These are phyloP conservation scores for Aradophagus sp. DNA, from an alignment of 1,140 invertebrate genomes.

Conservation along the genomic window DNA sequence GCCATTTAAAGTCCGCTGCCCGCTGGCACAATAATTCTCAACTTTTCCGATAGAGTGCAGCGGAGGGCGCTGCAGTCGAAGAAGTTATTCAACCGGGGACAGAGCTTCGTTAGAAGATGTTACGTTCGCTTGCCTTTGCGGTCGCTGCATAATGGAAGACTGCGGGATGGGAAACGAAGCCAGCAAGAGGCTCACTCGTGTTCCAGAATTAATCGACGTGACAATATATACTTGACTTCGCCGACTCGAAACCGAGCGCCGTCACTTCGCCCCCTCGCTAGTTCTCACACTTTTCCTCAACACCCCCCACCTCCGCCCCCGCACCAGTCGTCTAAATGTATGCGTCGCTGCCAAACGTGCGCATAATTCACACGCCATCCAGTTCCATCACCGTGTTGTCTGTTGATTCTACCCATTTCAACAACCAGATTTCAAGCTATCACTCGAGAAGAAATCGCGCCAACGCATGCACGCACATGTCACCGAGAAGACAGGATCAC, in stretches of 20 bases:
- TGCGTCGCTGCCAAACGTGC: conserved; percentile 29
- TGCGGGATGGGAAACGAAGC: conserved; percentile 34
- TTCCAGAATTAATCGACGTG: conserved; percentile 50
- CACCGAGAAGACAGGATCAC: too few relatives aligned
- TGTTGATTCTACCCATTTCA: conserved; percentile 24
- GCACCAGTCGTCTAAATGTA: too few relatives aligned
- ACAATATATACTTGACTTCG: conserved; percentile 43
- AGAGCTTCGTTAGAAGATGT: conserved; percentile 33
- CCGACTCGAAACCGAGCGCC: conserved; percentile 12
- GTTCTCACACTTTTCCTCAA: conserved; percentile 9
- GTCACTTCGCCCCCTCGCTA: not conserved
- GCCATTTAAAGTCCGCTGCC: too few relatives aligned
- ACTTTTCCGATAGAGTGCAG: too few relatives aligned
- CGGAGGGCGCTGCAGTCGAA: not conserved
- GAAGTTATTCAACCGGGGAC: conserved; percentile 15
- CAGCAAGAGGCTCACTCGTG: conserved; percentile 39
- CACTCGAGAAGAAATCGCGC: conserved; percentile 11
- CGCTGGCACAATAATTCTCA: too few relatives aligned
- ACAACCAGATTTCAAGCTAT: conserved; percentile 17
- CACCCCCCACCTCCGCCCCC: too few relatives aligned
- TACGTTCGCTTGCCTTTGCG: conserved; percentile 31
- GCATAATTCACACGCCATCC: conserved; percentile 39
- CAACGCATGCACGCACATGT: conserved; percentile 15
- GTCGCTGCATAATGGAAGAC: conserved; percentile 41
- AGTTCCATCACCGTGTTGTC: conserved; percentile 10